Evolutionary conservation across 1,140 invertebrate species (phyloP), one percentile per base, ranked within the genome.

Genomic region (Oncopodura yosiiana): DNA sequence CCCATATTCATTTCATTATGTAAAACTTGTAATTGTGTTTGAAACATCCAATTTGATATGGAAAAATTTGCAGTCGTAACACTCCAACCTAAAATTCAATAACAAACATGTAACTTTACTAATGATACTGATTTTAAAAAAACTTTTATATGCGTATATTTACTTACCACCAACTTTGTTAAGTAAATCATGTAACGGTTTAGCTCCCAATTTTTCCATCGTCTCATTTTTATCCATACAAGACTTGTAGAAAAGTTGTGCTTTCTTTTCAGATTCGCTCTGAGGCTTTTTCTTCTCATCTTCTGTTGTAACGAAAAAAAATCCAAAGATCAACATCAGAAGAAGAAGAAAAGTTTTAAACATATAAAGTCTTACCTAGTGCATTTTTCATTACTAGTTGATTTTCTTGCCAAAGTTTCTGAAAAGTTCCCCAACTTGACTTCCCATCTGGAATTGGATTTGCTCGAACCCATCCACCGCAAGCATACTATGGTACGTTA

Each of bases 381-480:
- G 85, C 85, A 69, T 86, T 88, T 72, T 90, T 88, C 56, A 96
- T 82, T n/a, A 91, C 81, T 23, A 93, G 70, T 66, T 94, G 88
- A 70, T 95, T 95, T 65, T 91, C 81, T 65, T 94, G 83, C 68
- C 91, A 88, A 38, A 96, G 75, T 69, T 94, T 92, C 38, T 83
- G 84, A 70, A 95, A 95, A n/a, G 89, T 93, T 18, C 87, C 87
- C 92, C 92, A 95, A 45, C 81, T 83, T n/a, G 84, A 84, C 37
- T 58, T 54, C 38, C 71, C 72, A n/a, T 68, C 74, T 0, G 78
- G 78, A 37, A 78, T 72, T 3, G 76, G 74, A 66, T 78, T 77
- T 5, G 62, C 64, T 38, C 70, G 66, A 18, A 78, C 69, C 78
- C 78, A 79, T 1, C 74, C 73, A 4, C 77, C 77, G 60, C 79